Conservation (phyloP, 2,797 vertebrate species). For the Catharus ustulatus region DNA sequence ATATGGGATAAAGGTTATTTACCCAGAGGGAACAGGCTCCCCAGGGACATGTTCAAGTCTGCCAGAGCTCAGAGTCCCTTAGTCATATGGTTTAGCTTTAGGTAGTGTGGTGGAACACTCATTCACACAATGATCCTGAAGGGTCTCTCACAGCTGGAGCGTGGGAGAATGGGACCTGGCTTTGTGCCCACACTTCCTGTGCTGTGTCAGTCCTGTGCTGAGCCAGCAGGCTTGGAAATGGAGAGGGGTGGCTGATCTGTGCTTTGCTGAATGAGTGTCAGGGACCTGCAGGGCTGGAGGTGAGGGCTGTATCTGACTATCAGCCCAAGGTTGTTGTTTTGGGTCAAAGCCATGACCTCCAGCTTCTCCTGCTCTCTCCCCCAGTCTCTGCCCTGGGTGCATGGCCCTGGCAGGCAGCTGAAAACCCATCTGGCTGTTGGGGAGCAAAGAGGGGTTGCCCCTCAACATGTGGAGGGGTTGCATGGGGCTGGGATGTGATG, state of each 20-base stretch:
- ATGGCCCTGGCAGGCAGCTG: background rate
- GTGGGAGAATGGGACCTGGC: background rate
- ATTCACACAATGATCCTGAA: background rate
- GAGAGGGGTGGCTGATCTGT: background rate
- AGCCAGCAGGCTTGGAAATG: background rate
- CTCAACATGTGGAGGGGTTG: accelerated
- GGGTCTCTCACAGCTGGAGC: background rate
- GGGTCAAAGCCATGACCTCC: background rate
- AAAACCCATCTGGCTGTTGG: accelerated
- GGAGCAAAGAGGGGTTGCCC: background rate
- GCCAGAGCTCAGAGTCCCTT: background rate
- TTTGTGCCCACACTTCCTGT: accelerated
- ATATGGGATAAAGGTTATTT: background rate
- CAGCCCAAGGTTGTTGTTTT: background rate
- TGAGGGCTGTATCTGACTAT: background rate
- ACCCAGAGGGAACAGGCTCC: background rate
- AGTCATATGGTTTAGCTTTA: background rate
- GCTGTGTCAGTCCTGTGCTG: background rate
- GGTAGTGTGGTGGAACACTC: background rate
- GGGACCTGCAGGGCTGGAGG: background rate
- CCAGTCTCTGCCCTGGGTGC: background rate
- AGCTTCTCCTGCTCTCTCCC: background rate
- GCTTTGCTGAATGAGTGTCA: background rate
- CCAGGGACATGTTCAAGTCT: background rate
- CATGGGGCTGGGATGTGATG: background rate